These are phyloP conservation scores for Danionella dracula DNA, from an alignment of 2,797 vertebrate genomes.

Conservation along the genomic window DNA sequence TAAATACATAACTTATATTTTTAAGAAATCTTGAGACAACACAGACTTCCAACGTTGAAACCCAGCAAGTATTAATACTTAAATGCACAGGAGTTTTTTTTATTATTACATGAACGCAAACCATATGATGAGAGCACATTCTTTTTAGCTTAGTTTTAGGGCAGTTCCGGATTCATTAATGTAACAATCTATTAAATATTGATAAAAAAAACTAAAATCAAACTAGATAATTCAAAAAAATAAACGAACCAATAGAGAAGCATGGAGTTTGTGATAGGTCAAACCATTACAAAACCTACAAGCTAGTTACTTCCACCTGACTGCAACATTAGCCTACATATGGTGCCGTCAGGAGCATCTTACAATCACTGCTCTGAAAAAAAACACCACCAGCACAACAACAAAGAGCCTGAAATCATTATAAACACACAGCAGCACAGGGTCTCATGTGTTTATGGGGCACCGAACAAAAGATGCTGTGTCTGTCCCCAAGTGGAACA, in stretches of 20 bases:
- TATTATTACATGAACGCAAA: too few species aligned
- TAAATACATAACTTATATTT: too few species aligned
- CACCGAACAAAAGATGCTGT: constrained; percentile 22
- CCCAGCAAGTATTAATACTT: too few species aligned
- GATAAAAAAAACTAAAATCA: too few species aligned
- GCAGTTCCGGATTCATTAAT: too few species aligned
- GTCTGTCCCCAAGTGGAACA: constrained; percentile 34
- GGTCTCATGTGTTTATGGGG: constrained; percentile 12
- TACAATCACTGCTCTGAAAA: background rate
- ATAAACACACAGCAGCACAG: background rate
- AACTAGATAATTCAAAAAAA: too few species aligned
- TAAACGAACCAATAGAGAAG: background rate
- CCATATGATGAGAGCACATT: too few species aligned
- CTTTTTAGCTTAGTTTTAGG: too few species aligned
- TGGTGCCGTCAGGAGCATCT: constrained; percentile 1
- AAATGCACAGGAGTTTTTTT: too few species aligned
- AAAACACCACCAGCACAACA: background rate
- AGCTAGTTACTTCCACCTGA: background rate
- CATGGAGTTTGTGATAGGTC: background rate
- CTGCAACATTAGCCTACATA: constrained; percentile 30
- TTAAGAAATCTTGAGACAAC: too few species aligned
- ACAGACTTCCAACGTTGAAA: too few species aligned
- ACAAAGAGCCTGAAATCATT: background rate
- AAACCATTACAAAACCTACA: constrained; percentile 18
- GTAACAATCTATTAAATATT: too few species aligned